Evolutionary conservation across 2,888 invertebrate genomes (phyloP).

Genomic region (Catocala nupta): DNA sequence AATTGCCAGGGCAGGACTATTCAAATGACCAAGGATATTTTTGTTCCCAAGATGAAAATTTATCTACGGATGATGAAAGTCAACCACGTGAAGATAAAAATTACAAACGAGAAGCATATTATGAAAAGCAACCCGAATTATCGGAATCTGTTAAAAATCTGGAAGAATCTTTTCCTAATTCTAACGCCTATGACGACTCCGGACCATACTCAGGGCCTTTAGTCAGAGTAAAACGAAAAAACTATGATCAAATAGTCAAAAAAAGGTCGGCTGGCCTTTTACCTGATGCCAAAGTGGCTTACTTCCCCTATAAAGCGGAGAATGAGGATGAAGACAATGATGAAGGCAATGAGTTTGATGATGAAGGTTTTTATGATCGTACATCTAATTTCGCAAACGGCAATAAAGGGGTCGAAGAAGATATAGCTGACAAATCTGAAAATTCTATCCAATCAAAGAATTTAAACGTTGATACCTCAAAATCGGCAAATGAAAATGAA

Average conservation of each 20-base stretch:
- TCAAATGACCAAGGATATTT: slow-evolving; percentile 57
- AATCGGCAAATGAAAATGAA: slow-evolving; percentile 51
- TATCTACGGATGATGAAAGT: slow-evolving; percentile 61
- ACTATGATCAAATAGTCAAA: slow-evolving; percentile 58
- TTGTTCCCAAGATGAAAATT: slow-evolving; percentile 61
- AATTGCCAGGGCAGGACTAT: slow-evolving; percentile 54
- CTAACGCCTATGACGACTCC: slow-evolving; percentile 63
- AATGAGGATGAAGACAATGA: slow-evolving; percentile 80
- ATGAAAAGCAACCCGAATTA: slow-evolving; percentile 58
- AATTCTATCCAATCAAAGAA: slow-evolving; percentile 35
- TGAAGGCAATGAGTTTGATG: slow-evolving; percentile 83
- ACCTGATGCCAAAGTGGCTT: slow-evolving; percentile 74
- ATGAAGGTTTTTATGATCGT: slow-evolving; percentile 81
- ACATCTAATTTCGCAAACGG: slow-evolving; percentile 66
- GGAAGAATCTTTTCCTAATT: slow-evolving; percentile 79
- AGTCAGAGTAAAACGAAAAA: slow-evolving; percentile 77
- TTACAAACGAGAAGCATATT: slow-evolving; percentile 65
- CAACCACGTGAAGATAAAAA: slow-evolving; percentile 55
- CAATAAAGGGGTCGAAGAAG: slow-evolving; percentile 52
- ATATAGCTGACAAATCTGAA: slow-evolving; percentile 24
- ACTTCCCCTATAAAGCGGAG: slow-evolving; percentile 71
- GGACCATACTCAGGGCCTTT: slow-evolving; percentile 67
- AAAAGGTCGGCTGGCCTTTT: slow-evolving; percentile 70
- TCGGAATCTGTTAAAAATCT: slow-evolving; percentile 72
- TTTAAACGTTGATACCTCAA: slow-evolving; percentile 38